Evolutionary conservation across 2,888 invertebrate species (phyloP).

Genomic region (Leucania comma): DNA sequence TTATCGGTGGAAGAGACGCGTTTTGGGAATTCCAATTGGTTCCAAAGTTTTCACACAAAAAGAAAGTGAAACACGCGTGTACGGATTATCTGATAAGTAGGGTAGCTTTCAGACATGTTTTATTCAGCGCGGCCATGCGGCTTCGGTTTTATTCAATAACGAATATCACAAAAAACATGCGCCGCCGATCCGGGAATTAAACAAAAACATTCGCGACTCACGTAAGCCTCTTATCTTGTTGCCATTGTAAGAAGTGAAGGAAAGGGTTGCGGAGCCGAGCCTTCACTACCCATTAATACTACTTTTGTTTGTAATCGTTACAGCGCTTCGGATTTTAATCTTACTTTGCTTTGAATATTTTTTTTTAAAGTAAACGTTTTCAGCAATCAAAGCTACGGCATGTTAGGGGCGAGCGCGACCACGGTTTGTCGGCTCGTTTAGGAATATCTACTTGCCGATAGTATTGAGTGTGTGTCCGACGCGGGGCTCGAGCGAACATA

Average conservation of each 20-base stretch:
- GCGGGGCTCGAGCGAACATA: slow-evolving; percentile 14
- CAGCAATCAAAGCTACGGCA: slow-evolving; percentile 9
- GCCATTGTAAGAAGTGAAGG: slow-evolving; percentile 41
- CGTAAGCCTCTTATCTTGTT: slow-evolving; percentile 58
- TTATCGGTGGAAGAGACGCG: slow-evolving; percentile 39
- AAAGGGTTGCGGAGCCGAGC: slow-evolving; percentile 42
- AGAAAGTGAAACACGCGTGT: slow-evolving; percentile 48
- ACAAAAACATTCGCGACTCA: slow-evolving; percentile 40
- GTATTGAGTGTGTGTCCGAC: slow-evolving; percentile 28
- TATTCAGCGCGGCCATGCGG: slow-evolving; percentile 45
- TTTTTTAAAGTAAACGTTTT: slow-evolving; percentile 23
- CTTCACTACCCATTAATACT: slow-evolving; percentile 25
- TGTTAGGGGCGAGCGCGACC: neutral
- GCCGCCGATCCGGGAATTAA: slow-evolving; percentile 55
- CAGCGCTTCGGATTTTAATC: slow-evolving; percentile 5
- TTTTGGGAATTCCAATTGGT: slow-evolving; percentile 35
- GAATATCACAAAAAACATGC: slow-evolving; percentile 52
- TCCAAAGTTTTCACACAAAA: slow-evolving; percentile 46
- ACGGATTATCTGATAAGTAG: slow-evolving; percentile 53
- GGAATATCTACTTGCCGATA: slow-evolving; percentile 43
- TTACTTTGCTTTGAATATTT: slow-evolving; percentile 2
- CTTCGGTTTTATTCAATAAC: slow-evolving; percentile 54
- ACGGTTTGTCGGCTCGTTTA: slow-evolving; percentile 25
- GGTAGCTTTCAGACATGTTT: slow-evolving; percentile 48
- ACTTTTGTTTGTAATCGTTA: slow-evolving; percentile 24